phyloP scores from a whole-genome alignment of 2,888 invertebrate genomes.

The Drosophila subsilvestris region DNA sequence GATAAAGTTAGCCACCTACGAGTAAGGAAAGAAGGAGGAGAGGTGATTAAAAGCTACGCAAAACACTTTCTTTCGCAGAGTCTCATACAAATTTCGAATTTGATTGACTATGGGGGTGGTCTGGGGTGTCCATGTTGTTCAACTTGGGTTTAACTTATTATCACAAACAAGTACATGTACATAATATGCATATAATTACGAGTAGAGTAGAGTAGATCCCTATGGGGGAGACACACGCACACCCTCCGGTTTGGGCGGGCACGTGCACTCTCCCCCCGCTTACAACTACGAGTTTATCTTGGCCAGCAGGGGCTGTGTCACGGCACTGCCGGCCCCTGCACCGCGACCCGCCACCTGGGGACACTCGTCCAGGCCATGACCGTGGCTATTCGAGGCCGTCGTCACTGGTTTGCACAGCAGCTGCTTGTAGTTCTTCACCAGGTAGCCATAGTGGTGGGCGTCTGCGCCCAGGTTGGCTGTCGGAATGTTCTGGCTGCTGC shows the following conservation, averaged over 20 bases:
- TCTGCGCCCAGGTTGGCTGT: slow-evolving; percentile 2
- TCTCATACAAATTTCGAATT: slow-evolving; percentile 37
- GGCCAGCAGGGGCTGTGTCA: slow-evolving; percentile 82
- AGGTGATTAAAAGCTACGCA: slow-evolving; percentile 21
- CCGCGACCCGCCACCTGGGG: slow-evolving; percentile 45
- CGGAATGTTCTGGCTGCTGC: slow-evolving; percentile 64
- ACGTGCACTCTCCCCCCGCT: slow-evolving; percentile 12
- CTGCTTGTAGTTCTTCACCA: slow-evolving; percentile 80
- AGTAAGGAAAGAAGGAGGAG: slow-evolving; percentile 13
- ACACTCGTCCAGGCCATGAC: slow-evolving; percentile 37
- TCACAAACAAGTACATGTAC: slow-evolving; percentile 72
- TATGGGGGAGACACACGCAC: neutral
- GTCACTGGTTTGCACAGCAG: slow-evolving; percentile 67
- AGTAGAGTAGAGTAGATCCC: slow-evolving; percentile 38
- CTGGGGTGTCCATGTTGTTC: slow-evolving; percentile 50
- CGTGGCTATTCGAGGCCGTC: slow-evolving; percentile 4
- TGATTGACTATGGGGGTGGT: slow-evolving; percentile 13
- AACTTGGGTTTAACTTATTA: slow-evolving; percentile 73
- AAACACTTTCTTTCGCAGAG: slow-evolving; percentile 20
- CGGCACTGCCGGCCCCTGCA: slow-evolving; percentile 49
- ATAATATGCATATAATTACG: slow-evolving; percentile 61
- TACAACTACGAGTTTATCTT: slow-evolving; percentile 81
- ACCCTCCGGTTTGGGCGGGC: neutral
- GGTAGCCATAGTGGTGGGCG: slow-evolving; percentile 63
- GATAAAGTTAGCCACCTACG: slow-evolving; percentile 44